Evolutionary conservation across 2,113 vertebrate genomes (phyloP).

Genomic region (Bufo bufo): DNA sequence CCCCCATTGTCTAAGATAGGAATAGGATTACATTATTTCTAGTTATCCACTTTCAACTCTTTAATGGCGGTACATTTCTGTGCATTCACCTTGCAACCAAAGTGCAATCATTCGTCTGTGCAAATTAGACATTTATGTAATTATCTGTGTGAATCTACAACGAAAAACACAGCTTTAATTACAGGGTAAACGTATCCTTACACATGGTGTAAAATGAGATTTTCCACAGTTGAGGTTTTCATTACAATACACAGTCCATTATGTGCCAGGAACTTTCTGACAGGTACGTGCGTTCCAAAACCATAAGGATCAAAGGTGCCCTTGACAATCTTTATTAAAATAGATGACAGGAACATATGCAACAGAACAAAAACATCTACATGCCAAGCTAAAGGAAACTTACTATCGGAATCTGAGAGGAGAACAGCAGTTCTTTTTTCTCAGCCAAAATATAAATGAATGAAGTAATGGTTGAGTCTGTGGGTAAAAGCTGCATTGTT

Average conservation of each 20-base stretch:
- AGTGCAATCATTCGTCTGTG: neutral
- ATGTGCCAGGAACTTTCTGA: neutral
- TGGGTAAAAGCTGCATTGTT: conserved; percentile 57
- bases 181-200: conserved; percentile 27
- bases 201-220: conserved; percentile 20
- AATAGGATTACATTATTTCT: too few relatives aligned
- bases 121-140: conserved; percentile 19
- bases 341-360: conserved; percentile 31
- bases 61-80: neutral
- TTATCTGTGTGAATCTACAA: conserved; percentile 20
- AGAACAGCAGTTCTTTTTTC: conserved; percentile 40
- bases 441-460: conserved; percentile 54
- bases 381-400: conserved; percentile 41
- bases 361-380: neutral
- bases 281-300: conserved; percentile 16
- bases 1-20: too few relatives aligned
- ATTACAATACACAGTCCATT: conserved; percentile 35
- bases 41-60: too few relatives aligned
- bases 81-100: neutral
- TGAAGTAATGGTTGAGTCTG: conserved; percentile 50
- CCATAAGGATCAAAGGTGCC: conserved; percentile 32
- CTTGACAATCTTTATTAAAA: conserved; percentile 37
- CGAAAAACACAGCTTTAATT: conserved; percentile 36
- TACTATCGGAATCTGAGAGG: conserved; percentile 51
- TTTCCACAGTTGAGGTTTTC: conserved; percentile 36